Conservation (phyloP, 2,113 vertebrate genomes). For the Marmota monax region DNA sequence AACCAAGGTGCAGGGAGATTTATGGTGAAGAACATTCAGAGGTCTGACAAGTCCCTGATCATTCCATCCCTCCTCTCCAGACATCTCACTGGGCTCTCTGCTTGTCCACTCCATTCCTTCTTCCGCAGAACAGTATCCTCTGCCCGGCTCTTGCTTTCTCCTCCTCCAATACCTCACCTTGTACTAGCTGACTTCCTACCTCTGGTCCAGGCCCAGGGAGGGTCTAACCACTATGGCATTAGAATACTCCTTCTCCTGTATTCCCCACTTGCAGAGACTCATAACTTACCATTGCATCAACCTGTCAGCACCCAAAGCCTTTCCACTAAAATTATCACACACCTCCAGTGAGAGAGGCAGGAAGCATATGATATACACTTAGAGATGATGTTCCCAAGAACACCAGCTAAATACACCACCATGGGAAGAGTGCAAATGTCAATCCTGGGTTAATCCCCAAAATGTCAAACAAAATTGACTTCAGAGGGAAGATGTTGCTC, state of each 20-base stretch:
- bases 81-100: neutral
- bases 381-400: constrained; percentile 25
- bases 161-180: neutral
- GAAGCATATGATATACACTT: neutral
- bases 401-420: neutral
- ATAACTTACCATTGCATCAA: neutral
- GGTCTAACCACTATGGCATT: neutral
- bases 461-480: constrained; percentile 38
- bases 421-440: neutral
- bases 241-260: accelerated
- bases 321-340: neutral
- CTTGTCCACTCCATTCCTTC: too few species aligned
- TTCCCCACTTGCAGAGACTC: neutral
- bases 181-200: neutral
- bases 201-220: neutral
- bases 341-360: neutral
- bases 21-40: neutral
- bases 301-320: neutral
- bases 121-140: neutral
- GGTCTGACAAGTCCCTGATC: neutral
- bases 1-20: neutral
- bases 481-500: neutral
- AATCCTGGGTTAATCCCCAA: neutral
- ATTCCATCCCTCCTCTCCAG: neutral
- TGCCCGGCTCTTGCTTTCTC: neutral